Conservation (phyloP, 2,797 vertebrate genomes). For the Poeciliopsis infans region DNA sequence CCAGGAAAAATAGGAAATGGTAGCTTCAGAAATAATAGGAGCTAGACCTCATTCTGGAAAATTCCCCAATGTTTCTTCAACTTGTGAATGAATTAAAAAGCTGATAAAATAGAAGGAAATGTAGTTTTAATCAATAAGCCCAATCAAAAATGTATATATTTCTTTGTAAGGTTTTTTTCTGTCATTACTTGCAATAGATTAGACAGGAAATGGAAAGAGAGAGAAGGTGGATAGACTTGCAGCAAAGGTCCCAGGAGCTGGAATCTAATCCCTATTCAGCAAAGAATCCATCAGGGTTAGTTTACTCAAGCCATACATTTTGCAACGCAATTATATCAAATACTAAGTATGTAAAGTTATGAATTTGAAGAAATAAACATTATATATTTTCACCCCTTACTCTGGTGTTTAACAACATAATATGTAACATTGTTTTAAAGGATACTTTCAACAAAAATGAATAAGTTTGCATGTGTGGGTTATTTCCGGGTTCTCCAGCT, state of each 20-base stretch:
- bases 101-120: conserved; percentile 4
- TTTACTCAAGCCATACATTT: neutral
- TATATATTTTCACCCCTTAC: neutral
- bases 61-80: conserved; percentile 61
- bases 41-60: conserved; percentile 24
- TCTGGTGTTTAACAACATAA: neutral
- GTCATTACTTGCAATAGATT: neutral
- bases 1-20: conserved; percentile 38
- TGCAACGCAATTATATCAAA: neutral
- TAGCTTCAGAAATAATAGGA: conserved; percentile 21
- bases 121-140: neutral
- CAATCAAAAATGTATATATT: neutral
- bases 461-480: no score
- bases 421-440: neutral
- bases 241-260: neutral
- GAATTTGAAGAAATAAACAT: neutral
- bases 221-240: neutral
- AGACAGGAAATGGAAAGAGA: neutral
- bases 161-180: neutral
- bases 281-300: no score
- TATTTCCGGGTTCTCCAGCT: no score
- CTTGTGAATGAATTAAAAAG: conserved; percentile 27
- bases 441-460: neutral
- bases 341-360: neutral
- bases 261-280: neutral